A percentile compares a stretch with the other conserved stretches of the same genome.
phyloP scores from a whole-genome alignment of 1,140 invertebrate species.

The Trichoplusia ni region DNA sequence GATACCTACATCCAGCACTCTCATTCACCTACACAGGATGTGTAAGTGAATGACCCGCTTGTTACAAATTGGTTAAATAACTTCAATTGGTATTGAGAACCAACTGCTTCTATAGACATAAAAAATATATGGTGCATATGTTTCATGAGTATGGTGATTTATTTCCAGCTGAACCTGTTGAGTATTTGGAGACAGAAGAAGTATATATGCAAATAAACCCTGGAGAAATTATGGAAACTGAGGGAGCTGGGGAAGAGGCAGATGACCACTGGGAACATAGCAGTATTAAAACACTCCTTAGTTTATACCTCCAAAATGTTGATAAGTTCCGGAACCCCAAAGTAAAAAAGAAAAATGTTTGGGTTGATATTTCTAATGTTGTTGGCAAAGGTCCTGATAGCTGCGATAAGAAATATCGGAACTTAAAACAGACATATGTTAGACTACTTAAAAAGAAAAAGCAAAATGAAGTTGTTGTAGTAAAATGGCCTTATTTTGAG shows the following conservation, averaged over 20 bases:
- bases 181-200: conserved; percentile 50
- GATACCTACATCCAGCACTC: conserved; percentile 1
- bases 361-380: conserved; percentile 63
- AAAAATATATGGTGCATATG: no score
- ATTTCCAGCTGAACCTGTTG: conserved; percentile 25
- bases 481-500: conserved; percentile 75
- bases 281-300: conserved; percentile 57
- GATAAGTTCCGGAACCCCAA: conserved; percentile 73
- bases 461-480: conserved; percentile 48
- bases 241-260: conserved; percentile 52
- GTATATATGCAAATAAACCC: conserved; percentile 60
- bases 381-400: conserved; percentile 66
- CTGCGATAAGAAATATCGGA: conserved; percentile 77
- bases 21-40: neutral
- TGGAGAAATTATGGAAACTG: conserved; percentile 58
- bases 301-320: conserved; percentile 69
- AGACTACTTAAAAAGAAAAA: conserved; percentile 68
- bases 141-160: no score
- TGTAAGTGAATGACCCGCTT: conserved; percentile 8
- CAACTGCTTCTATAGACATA: neutral
- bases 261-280: conserved; percentile 73
- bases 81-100: conserved; percentile 2
- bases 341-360: conserved; percentile 75
- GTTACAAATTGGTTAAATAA: conserved; percentile 8
- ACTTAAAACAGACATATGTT: conserved; percentile 73